Base-by-base conservation (phyloP, 30 jellyfish, hydroid and myxozoan species). In the Mastigias papua region DNA sequence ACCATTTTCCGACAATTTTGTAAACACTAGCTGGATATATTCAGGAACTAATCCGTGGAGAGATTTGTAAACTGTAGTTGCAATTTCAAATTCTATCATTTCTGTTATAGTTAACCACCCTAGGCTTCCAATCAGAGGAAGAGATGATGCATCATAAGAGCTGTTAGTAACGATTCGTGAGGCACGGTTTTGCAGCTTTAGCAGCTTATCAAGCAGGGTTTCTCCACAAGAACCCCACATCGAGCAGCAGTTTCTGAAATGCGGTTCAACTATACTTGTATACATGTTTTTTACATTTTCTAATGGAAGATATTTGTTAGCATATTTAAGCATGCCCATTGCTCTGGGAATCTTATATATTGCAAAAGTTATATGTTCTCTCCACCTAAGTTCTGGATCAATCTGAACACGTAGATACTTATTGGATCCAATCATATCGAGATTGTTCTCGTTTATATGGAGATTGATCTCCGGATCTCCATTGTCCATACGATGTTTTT, bases 71-170 rank as follows among this genome's bases (percentile, higher is more conserved):
- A 77, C 29, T 48, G 46, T 77, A 73, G 75, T 73, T 73, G 76
- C 46, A 19, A 6, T 73, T 25, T 73, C 30, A 33, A 73, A 73
- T 16, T 1, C 80, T 23, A 77, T 77, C 63, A 77, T 77, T 77
- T 77, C 80, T 48, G 27, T 48, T 54, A 54, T 77, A 50, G 80
- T 50, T 49, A 77, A 48, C 77, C 88, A 77, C 60, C 78, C 88
- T 54, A 77, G 88, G 35, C 64, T 77, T 80, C 34, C 35, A 80
- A 80, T 80, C 82, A 80, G 37, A 33, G 90, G 82, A 29, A 54
- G 90, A 80, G 66, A 62, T 80, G 90, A 37, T 80, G 81, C 81
- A 80, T 80, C 69, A 28, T 63, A 80, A 80, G 90, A 63, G 90
- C 90, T 62, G 81, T 80, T 80, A 20, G 81, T 80, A 80, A 80